Evolutionary conservation across 2,113 vertebrate genomes (phyloP), one percentile per base, ranked within the genome.

Genomic region (Ciconia boyciana): DNA sequence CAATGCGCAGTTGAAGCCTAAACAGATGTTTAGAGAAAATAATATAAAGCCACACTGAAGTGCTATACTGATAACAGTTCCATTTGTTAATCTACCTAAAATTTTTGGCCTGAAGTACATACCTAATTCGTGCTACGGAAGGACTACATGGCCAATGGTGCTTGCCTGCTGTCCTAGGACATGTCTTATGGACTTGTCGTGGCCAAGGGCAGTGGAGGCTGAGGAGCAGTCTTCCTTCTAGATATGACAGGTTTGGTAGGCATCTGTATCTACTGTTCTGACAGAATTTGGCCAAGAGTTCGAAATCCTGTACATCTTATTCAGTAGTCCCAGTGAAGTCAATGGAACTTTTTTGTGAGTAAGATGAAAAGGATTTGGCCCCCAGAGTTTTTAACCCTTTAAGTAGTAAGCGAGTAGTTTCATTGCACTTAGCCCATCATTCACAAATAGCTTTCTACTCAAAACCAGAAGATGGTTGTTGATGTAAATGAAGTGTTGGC

Each of bases 321-420:
- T 94, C 95, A 90, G 48, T 6, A 83, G 71, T 71, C 51, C 85
- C 92, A 92, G 25, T 62, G 44, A 77, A 91, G 52, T 61, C 74
- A 95, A 21, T 36, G 54, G 92, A 72, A 95, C 66, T 13, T 15
- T 54, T 49, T 52, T 79, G 36, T 83, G 90, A 96, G 34, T 94
- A 94, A 97, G 95, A 95, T 95, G 89, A 77, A 97, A 87, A 97
- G 95, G 95, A 97, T 95, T 97, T 96, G 95, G 94, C 60, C 86
- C 93, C 80, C 71, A 52, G 65, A 88, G 28, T 77, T 94, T 96
- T 93, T 95, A 97, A 95, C 90, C 79, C 90, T 96, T 96, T 93
- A 97, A 95, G 85, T 79, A 96, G 87, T 75, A 84, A 88, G 41
- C 89, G 39, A 90, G 79, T 89, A 90, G 55, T 85, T 93, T 91